Percentiles rank a stretch among this genome's conserved stretches.
Conservation (phyloP, 2,888 invertebrate genomes). For the Zelleria hepariella region DNA sequence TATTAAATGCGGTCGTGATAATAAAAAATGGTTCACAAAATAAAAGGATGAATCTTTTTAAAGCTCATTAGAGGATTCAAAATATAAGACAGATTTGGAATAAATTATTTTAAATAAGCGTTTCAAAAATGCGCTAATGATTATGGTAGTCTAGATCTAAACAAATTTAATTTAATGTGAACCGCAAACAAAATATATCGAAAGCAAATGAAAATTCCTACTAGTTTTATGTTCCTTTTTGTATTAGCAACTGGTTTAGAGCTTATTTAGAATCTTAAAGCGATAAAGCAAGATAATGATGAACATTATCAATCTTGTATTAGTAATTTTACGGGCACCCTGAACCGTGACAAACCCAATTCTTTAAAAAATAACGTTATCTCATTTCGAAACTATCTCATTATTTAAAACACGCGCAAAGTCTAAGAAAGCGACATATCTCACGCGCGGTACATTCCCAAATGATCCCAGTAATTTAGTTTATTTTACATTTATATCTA, state of each 20-base stretch:
- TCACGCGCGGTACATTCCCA: neutral
- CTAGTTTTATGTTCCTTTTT: neutral
- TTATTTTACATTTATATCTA: too few relatives aligned
- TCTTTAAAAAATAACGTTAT: conserved; percentile 2
- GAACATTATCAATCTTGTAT: neutral
- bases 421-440: conserved; percentile 2
- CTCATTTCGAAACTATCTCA: conserved; percentile 6
- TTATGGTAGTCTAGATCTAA: neutral
- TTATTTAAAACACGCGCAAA: conserved; percentile 3
- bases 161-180: neutral
- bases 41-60: too few relatives aligned
- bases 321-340: neutral
- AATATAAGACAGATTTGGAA: too few relatives aligned
- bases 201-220: neutral
- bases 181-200: neutral
- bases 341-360: conserved; percentile 1
- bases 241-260: neutral
- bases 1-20: neutral
- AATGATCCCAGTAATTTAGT: neutral
- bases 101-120: neutral
- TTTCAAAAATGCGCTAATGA: neutral
- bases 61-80: neutral
- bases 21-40: too few relatives aligned
- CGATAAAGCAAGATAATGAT: neutral
- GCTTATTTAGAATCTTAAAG: neutral